These are phyloP conservation scores for Ianthella basta DNA, from an alignment of 37 sponge, comb jelly and placozoan genomes.

Conservation along the genomic window DNA sequence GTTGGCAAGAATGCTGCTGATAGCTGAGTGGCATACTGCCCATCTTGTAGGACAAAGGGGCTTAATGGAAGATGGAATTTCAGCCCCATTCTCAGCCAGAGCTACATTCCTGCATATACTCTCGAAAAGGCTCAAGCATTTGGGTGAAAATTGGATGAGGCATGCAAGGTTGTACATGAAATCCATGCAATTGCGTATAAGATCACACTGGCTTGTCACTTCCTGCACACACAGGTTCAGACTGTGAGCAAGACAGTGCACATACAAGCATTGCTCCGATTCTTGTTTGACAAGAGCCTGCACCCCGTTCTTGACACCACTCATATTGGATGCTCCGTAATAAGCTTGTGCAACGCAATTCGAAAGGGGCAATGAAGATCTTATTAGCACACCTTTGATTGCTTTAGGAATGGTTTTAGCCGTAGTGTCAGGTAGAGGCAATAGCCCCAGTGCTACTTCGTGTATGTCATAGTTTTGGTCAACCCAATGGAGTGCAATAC, in stretches of 20 bases:
- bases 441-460: neutral
- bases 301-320: constrained; percentile 3
- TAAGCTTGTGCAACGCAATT: neutral
- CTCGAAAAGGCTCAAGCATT: neutral
- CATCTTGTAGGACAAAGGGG: neutral
- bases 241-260: constrained; percentile 3
- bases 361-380: constrained; percentile 5
- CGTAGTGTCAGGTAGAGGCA: neutral
- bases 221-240: constrained; percentile 4
- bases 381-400: neutral
- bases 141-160: constrained; percentile 13
- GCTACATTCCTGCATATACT: neutral
- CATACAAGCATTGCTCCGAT: neutral
- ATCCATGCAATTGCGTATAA: constrained; percentile 11
- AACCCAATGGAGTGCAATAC: neutral
- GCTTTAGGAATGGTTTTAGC: neutral
- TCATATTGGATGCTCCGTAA: constrained; percentile 7
- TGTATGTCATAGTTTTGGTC: neutral
- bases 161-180: neutral
- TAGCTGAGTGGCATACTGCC: constrained; percentile 1
- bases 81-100: neutral
- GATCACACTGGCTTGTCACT: neutral
- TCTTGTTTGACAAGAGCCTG: constrained; percentile 20
- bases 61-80: neutral
- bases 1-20: neutral